Percentiles rank a stretch among this genome's conserved stretches.
Conservation (phyloP, 2,888 invertebrate genomes). For the Physocephala rufipes region DNA sequence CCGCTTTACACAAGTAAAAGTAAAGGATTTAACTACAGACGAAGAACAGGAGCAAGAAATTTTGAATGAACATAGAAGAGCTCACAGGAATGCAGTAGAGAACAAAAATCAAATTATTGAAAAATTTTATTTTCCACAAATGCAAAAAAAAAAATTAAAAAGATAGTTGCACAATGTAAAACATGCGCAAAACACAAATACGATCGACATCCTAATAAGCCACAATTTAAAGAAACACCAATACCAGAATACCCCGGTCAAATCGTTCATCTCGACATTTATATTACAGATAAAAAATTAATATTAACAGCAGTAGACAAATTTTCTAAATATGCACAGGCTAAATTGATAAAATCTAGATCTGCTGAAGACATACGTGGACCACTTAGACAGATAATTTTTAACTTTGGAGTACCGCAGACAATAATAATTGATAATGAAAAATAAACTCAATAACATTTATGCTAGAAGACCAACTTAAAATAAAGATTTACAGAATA, state of each 20-base stretch:
- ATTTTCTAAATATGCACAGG: slow-evolving; percentile 31
- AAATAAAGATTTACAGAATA: neutral
- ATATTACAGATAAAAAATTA: slow-evolving; percentile 30
- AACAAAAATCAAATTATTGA: slow-evolving; percentile 37
- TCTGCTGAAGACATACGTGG: neutral
- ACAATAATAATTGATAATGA: neutral
- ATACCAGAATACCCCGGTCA: slow-evolving; percentile 21
- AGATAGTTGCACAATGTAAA: neutral
- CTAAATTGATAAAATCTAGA: neutral
- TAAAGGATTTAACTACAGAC: slow-evolving; percentile 25
- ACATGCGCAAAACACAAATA: neutral
- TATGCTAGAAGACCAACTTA: neutral
- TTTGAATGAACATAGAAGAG: slow-evolving; percentile 13
- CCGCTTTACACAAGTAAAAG: slow-evolving; percentile 28
- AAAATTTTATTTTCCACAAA: slow-evolving; percentile 38
- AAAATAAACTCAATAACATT: neutral
- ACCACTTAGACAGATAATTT: neutral
- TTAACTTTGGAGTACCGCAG: slow-evolving; percentile 1
- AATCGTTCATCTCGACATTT: slow-evolving; percentile 31
- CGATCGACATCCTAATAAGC: neutral
- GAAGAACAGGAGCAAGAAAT: slow-evolving; percentile 28
- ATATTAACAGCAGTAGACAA: slow-evolving; percentile 38
- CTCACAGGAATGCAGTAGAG: slow-evolving; percentile 36
- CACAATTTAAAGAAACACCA: slow-evolving; percentile 26
- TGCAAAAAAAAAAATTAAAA: slow-evolving; percentile 23